These are phyloP conservation scores for Augochlora pura DNA, from an alignment of 1,140 invertebrate species.

Conservation along the genomic window DNA sequence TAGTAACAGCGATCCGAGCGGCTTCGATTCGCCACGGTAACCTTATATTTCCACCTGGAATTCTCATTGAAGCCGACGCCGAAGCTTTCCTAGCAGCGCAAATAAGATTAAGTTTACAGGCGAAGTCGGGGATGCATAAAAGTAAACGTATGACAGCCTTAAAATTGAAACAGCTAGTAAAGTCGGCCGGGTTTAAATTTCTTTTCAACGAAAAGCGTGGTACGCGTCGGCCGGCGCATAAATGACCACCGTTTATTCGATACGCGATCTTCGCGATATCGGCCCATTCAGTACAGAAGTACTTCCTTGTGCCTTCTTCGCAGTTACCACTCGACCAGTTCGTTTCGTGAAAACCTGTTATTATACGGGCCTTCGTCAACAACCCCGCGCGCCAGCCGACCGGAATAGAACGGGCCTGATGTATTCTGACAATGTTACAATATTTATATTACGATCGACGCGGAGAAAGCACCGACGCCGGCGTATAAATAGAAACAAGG, in stretches of 20 bases:
- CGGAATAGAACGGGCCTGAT: slow-evolving; percentile 15
- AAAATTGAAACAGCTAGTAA: slow-evolving; percentile 18
- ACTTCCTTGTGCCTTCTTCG: slow-evolving; percentile 42
- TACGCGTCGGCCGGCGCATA: slow-evolving; percentile 17
- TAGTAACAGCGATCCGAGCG: too few relatives aligned
- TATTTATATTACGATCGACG: slow-evolving; percentile 14
- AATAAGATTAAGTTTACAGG: slow-evolving; percentile 9
- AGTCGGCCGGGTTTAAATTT: slow-evolving; percentile 21
- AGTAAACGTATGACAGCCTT: slow-evolving; percentile 9
- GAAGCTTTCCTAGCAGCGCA: background rate
- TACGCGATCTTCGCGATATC: slow-evolving; percentile 47
- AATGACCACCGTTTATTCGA: slow-evolving; percentile 41
- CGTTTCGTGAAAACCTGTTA: slow-evolving; percentile 5
- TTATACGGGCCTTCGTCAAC: background rate
- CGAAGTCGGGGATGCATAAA: slow-evolving; percentile 13
- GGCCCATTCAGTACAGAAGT: slow-evolving; percentile 24
- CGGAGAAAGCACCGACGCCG: background rate
- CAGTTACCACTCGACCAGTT: slow-evolving; percentile 14
- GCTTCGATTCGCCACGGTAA: background rate
- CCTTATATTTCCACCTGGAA: background rate
- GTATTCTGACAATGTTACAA: background rate
- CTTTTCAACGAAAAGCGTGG: slow-evolving; percentile 4
- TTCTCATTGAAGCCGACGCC: background rate
- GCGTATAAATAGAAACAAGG: background rate
- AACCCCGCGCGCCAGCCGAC: background rate